A percentile compares a stretch with the other conserved stretches of the same genome.
Conservation (phyloP, 2,888 invertebrate genomes). For the Epinotia demarniana region DNA sequence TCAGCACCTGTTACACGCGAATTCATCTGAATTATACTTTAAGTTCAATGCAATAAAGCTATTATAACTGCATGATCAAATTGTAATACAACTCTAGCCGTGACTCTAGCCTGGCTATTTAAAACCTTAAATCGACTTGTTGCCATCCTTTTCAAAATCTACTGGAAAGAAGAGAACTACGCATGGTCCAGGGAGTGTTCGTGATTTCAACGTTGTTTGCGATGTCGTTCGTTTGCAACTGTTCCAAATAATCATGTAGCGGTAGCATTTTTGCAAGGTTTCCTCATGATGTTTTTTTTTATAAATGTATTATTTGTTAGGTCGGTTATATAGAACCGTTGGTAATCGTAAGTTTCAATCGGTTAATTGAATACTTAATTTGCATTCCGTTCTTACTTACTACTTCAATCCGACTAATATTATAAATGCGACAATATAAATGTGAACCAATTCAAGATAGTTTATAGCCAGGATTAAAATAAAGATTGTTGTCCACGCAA, state of each 20-base stretch:
- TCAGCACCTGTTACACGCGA: neutral
- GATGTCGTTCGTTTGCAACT: slow-evolving; percentile 20
- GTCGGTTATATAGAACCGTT: no score
- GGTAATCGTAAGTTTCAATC: no score
- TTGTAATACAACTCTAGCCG: neutral
- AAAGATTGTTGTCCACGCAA: no score
- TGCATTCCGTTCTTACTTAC: no score
- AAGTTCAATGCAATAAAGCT: neutral
- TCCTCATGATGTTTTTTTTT: no score
- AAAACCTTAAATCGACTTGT: neutral
- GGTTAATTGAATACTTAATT: no score
- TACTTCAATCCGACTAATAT: no score
- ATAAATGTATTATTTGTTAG: no score
- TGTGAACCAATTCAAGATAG: no score
- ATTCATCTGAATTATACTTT: neutral
- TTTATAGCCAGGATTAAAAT: no score
- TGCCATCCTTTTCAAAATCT: slow-evolving; percentile 1
- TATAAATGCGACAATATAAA: no score
- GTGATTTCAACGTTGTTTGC: slow-evolving; percentile 27
- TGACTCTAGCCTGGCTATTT: neutral
- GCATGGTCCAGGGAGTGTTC: neutral
- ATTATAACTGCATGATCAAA: neutral
- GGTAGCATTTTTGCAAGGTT: neutral
- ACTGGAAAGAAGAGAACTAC: slow-evolving; percentile 2
- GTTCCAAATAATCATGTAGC: neutral